Percentiles rank a stretch among this genome's conserved stretches.
Conservation (phyloP, 2,888 invertebrate genomes). For the Cacoxenus indagator region DNA sequence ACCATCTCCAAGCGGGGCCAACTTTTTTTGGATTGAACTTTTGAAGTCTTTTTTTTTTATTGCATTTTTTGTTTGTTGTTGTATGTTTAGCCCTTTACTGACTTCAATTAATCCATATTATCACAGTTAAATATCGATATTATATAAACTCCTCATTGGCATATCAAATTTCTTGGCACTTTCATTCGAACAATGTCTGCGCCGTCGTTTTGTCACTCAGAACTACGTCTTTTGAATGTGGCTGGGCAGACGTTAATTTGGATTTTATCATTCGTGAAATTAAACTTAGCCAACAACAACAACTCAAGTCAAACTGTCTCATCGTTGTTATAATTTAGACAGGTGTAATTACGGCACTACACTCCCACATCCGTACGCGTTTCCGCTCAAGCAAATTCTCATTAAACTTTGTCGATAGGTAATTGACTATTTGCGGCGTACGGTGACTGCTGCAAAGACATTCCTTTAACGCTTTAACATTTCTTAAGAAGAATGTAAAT, state of each 20-base stretch:
- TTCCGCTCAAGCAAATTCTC: constrained; percentile 41
- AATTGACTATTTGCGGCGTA: constrained; percentile 37
- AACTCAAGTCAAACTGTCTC: constrained; percentile 17
- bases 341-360: constrained; percentile 50
- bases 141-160: neutral
- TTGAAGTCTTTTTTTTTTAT: constrained; percentile 56
- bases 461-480: constrained; percentile 18
- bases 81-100: neutral
- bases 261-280: constrained; percentile 60
- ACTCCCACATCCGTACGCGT: neutral
- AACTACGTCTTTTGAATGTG: no score
- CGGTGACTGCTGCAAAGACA: neutral
- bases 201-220: no score
- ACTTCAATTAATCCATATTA: neutral
- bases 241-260: constrained; percentile 44
- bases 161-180: neutral
- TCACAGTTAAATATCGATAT: neutral
- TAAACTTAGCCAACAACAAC: constrained; percentile 36
- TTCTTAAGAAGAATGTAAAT: neutral
- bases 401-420: constrained; percentile 59
- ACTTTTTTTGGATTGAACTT: no score
- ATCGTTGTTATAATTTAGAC: constrained; percentile 47
- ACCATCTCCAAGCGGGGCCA: no score
- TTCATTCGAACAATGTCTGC: neutral
- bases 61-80: constrained; percentile 32